Conservation (phyloP, 2,888 invertebrate species). For the Apomyelois bistriatella region DNA sequence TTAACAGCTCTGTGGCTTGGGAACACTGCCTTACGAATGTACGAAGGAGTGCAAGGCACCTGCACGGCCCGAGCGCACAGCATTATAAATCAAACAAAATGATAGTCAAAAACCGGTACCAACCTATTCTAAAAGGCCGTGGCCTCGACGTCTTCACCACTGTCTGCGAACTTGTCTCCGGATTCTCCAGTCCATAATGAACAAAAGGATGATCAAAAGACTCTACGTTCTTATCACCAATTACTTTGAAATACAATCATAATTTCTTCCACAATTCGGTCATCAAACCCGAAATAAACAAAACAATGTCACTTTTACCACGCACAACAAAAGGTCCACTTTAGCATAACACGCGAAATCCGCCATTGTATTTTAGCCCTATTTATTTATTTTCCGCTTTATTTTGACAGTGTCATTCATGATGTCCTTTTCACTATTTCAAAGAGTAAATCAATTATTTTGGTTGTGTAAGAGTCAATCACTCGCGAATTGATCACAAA, state of each 20-base stretch:
- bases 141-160: constrained; percentile 70
- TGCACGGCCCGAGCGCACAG: constrained; percentile 42
- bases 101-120: constrained; percentile 78
- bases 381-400: constrained; percentile 75
- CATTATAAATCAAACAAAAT: constrained; percentile 75
- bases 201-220: constrained; percentile 35
- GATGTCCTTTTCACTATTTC: constrained; percentile 32
- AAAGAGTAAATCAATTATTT: constrained; percentile 27
- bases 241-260: constrained; percentile 45
- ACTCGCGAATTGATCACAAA: constrained; percentile 24
- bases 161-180: constrained; percentile 50
- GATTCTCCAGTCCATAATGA: constrained; percentile 66
- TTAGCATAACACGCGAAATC: constrained; percentile 40
- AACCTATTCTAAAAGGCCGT: constrained; percentile 73
- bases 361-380: constrained; percentile 62
- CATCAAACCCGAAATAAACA: constrained; percentile 32
- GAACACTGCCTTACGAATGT: constrained; percentile 2
- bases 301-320: constrained; percentile 46
- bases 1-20: neutral
- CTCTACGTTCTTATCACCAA: constrained; percentile 45
- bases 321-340: constrained; percentile 48
- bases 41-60: constrained; percentile 44
- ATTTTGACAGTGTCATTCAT: constrained; percentile 62
- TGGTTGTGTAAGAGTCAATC: constrained; percentile 25
- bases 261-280: constrained; percentile 51